These are phyloP conservation scores for Tinamus major DNA, from an alignment of 2,797 vertebrate genomes.

Conservation along the genomic window DNA sequence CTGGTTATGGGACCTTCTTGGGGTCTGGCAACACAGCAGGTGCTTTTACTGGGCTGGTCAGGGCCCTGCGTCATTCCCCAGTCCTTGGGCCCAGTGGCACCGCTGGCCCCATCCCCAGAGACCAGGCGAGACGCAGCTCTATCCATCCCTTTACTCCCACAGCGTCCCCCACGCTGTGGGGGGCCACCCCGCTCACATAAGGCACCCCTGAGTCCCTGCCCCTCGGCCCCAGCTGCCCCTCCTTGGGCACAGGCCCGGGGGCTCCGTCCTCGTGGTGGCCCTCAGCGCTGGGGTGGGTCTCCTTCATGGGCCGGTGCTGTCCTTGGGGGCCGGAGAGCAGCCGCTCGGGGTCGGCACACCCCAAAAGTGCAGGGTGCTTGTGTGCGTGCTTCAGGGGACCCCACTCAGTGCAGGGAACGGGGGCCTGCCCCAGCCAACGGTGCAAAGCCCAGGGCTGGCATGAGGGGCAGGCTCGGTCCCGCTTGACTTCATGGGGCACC, in stretches of 20 bases:
- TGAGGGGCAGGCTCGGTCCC: too few relatives aligned
- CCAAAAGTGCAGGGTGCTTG: not conserved
- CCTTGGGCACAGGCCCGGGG: not conserved
- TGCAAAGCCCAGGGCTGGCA: not conserved
- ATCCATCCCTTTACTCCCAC: conserved; percentile 49
- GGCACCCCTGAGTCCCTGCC: not conserved
- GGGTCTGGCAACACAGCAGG: not conserved
- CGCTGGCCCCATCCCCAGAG: not conserved
- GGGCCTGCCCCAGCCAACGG: too few relatives aligned
- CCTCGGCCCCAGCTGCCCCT: not conserved
- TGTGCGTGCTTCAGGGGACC: too few relatives aligned
- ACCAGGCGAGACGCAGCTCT: not conserved
- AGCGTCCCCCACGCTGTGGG: not conserved
- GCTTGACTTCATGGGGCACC: too few relatives aligned
- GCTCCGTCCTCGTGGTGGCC: not conserved
- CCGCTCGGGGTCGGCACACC: too few relatives aligned
- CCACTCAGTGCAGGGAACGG: too few relatives aligned
- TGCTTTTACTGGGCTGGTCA: too few relatives aligned
- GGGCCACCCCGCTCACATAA: not conserved
- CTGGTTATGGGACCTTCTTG: not conserved
- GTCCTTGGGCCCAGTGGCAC: too few relatives aligned
- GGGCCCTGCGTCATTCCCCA: too few relatives aligned
- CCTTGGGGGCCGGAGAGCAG: not conserved
- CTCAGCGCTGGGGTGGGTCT: not conserved
- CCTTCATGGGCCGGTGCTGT: not conserved